phyloP scores from a whole-genome alignment of 2,113 vertebrate genomes.

The Saguinus midas region DNA sequence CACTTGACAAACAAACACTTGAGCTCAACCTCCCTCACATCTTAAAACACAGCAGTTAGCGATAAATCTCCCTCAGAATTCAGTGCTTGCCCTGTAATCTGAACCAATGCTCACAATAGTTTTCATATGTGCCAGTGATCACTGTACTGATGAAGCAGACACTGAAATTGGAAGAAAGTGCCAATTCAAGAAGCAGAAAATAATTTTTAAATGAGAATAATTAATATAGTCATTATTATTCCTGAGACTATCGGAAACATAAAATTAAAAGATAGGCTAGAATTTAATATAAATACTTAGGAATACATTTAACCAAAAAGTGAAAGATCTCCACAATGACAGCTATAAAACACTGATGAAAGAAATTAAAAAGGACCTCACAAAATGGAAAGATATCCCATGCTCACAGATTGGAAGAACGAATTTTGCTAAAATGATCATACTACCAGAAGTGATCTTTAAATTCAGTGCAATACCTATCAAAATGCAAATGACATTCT shows the following conservation, averaged over 20 bases:
- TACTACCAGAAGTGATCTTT: neutral
- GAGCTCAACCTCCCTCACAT: neutral
- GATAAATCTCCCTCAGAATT: neutral
- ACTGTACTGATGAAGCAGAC: neutral
- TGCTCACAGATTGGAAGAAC: neutral
- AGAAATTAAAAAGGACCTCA: neutral
- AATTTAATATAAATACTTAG: neutral
- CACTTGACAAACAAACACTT: neutral
- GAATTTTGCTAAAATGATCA: neutral
- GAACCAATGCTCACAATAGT: neutral
- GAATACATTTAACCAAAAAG: neutral
- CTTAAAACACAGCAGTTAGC: neutral
- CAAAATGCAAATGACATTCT: neutral
- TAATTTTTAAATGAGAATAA: neutral
- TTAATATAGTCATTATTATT: neutral
- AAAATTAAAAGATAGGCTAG: neutral
- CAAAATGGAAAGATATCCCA: neutral
- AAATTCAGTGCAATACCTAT: neutral
- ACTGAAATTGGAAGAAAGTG: neutral
- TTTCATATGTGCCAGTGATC: neutral
- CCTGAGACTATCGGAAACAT: neutral
- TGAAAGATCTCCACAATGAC: neutral
- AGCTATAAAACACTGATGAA: neutral
- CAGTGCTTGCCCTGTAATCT: neutral
- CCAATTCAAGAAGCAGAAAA: neutral